Conservation (phyloP, 2,113 vertebrate genomes). For the Podilymbus podiceps region DNA sequence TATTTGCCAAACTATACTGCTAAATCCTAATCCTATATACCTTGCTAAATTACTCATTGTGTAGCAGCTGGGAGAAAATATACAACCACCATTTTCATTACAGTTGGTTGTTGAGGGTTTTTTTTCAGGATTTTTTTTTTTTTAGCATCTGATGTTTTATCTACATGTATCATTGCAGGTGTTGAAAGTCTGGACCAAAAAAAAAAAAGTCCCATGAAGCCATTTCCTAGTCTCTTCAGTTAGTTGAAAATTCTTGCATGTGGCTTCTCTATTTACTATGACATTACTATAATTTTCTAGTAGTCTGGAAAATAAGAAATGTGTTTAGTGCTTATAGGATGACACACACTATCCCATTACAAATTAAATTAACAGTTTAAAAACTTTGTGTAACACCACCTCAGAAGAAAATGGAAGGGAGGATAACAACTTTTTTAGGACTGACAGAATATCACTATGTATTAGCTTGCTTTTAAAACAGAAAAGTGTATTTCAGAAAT, state of each 20-base stretch:
- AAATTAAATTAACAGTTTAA: constrained; percentile 36
- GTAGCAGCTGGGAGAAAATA: neutral
- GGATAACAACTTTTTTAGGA: neutral
- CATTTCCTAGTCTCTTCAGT: neutral
- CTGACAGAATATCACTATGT: neutral
- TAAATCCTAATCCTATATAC: neutral
- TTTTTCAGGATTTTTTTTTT: neutral
- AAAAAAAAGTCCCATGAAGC: too few relatives aligned
- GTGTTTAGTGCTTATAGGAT: neutral
- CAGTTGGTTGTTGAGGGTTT: neutral
- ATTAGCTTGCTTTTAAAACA: constrained; percentile 49
- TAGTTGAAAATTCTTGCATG: neutral
- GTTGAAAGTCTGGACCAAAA: too few relatives aligned
- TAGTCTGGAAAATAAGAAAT: neutral
- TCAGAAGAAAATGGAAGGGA: neutral
- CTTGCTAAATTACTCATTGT: neutral
- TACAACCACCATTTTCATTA: neutral
- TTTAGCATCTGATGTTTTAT: neutral
- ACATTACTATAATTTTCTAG: neutral
- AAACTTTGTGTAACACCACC: neutral
- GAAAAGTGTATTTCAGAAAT: constrained; percentile 41
- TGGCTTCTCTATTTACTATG: neutral
- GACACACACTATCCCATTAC: neutral
- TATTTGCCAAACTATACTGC: neutral
- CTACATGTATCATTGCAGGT: neutral